Base-by-base conservation (phyloP, 2,888 invertebrate species). In the Drosophila dives region DNA sequence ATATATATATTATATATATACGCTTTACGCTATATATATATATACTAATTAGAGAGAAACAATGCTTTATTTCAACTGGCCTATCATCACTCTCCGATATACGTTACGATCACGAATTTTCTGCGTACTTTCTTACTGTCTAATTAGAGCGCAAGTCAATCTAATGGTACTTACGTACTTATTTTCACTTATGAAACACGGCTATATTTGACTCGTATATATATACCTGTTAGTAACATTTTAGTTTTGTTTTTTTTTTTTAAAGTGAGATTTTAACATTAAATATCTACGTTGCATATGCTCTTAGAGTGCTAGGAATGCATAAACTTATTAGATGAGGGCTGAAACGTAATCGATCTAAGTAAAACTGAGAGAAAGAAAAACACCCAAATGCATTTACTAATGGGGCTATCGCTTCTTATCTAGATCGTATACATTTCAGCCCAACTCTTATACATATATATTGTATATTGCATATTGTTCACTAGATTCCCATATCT, bases 161-260 rank as follows among this genome's bases (percentile, higher is more conserved):
- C 33, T 49, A 55, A 42, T 50, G 48, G 34, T 23, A 48, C 23
- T 48, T 29, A 61, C 23, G 23, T 23, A 23, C 61, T 10, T 33
- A n/a, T 42, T 36, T 49, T n/a, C 15, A 55, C 60, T 61, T 59
- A 38, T 45, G 33, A 58, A 74, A 60, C 49, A 54, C 23, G 8
- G 6, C 17, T 64, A 34, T 23, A 64, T 76, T 55, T 49, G 32
- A 54, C 36, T 65, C 48, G 15, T 62, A 32, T 53, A n/a, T 53
- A n/a, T 72, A 34, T 64, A 49, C 63, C 51, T 38, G 49, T 42
- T 83, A 83, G 80, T 82, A 85, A 83, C 80, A 80, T 77, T 59
- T 54, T 60, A 59, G 29, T 32, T 54, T 62, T 33, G 8, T 53
- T 12, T 51, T 54, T 56, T 29, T 20, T 33, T 1, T 33, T 23